Evolutionary conservation across 2,113 vertebrate species (phyloP).

Genomic region (Perca fluviatilis): DNA sequence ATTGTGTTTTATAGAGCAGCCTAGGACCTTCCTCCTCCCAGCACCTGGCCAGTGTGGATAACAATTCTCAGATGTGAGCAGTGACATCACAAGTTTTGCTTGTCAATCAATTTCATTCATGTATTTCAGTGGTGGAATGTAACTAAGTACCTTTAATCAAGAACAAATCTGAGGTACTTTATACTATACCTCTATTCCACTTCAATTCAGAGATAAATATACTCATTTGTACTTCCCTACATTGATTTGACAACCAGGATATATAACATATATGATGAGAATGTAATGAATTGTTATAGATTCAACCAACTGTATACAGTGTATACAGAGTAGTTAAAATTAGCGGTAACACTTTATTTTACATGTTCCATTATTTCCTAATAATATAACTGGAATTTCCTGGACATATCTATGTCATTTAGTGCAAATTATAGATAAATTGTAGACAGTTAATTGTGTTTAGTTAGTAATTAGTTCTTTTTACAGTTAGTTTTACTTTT

Average conservation of each 20-base stretch:
- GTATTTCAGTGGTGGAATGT: not conserved
- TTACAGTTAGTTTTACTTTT: no score
- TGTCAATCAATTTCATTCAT: accelerated
- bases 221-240: not conserved
- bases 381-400: not conserved
- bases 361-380: not conserved
- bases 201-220: not conserved
- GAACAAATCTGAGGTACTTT: not conserved
- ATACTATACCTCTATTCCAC: not conserved
- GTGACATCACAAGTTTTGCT: not conserved
- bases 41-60: not conserved
- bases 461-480: no score
- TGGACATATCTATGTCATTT: no score
- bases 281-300: not conserved
- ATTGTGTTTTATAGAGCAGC: conserved; percentile 25
- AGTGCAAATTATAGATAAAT: no score
- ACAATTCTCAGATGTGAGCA: not conserved
- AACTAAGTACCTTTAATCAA: not conserved
- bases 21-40: not conserved
- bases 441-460: no score
- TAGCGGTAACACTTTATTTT: not conserved
- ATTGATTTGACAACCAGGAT: not conserved
- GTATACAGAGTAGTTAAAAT: not conserved
- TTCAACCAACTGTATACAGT: no score
- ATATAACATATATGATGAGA: not conserved